phyloP scores from a whole-genome alignment of 2,797 vertebrate species.

The Siniperca undulata region DNA sequence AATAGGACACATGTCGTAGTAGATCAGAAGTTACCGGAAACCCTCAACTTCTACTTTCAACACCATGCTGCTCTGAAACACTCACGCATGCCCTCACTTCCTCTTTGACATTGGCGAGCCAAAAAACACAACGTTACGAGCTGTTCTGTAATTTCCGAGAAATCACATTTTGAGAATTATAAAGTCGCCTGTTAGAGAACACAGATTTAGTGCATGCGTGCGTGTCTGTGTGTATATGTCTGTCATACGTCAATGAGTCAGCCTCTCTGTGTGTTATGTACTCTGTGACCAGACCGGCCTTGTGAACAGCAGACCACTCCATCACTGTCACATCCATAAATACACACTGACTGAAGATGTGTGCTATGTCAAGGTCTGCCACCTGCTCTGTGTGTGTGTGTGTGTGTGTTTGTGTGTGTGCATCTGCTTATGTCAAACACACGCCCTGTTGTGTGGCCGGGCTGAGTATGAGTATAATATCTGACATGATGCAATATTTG shows the following conservation, averaged over 20 bases:
- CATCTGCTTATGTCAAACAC: conserved; percentile 12
- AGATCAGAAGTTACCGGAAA: conserved; percentile 59
- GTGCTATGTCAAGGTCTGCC: conserved; percentile 73
- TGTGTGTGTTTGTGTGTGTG: conserved; percentile 27
- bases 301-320: conserved; percentile 61
- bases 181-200: neutral
- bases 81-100: conserved; percentile 56
- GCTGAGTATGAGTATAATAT: neutral
- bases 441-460: conserved; percentile 20
- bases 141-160: conserved; percentile 21
- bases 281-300: conserved; percentile 24
- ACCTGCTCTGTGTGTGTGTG: conserved; percentile 65
- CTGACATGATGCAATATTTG: neutral
- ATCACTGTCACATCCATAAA: conserved; percentile 80
- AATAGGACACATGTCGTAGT: conserved; percentile 16
- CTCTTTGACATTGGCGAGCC: conserved; percentile 44
- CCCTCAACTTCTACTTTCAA: conserved; percentile 70
- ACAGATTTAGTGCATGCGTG: neutral
- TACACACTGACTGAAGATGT: conserved; percentile 79
- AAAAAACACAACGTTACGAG: neutral
- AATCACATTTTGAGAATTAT: neutral
- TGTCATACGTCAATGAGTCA: conserved; percentile 42
- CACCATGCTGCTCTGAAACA: conserved; percentile 36
- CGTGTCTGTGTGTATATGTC: conserved; percentile 30
- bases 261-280: conserved; percentile 26